Evolutionary conservation across 2,888 invertebrate species (phyloP).

Genomic region (Scaptomyza caliginosa): DNA sequence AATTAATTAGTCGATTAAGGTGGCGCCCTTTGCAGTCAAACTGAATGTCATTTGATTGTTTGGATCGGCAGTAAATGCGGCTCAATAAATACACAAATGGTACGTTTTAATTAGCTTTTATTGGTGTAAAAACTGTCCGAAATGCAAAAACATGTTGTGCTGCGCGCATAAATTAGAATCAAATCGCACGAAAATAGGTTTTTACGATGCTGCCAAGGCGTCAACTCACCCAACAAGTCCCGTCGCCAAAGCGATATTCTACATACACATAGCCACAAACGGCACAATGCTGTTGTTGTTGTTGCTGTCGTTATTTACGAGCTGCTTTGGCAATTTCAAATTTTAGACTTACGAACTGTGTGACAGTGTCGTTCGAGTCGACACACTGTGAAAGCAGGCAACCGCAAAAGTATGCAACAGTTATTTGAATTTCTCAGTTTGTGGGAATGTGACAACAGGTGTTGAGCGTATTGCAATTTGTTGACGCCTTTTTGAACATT

Average conservation of each 20-base stretch:
- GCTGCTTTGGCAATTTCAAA: constrained; percentile 56
- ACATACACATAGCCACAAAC: constrained; percentile 34
- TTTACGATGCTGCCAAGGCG: constrained; percentile 65
- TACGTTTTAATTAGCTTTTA: constrained; percentile 64
- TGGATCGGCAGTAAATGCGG: constrained; percentile 30
- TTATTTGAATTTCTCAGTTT: neutral
- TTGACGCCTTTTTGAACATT: neutral
- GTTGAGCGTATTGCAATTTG: neutral
- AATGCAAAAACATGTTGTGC: constrained; percentile 69
- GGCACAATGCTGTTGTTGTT: constrained; percentile 17
- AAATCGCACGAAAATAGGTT: constrained; percentile 70
- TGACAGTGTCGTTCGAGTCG: neutral
- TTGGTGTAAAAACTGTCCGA: constrained; percentile 67
- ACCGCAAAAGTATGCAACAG: constrained; percentile 62
- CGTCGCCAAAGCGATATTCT: constrained; percentile 25
- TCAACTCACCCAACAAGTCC: constrained; percentile 37
- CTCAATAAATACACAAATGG: constrained; percentile 61
- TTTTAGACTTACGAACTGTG: constrained; percentile 32
- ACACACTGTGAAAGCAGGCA: neutral
- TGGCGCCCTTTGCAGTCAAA: constrained; percentile 11
- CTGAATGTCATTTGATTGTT: constrained; percentile 38
- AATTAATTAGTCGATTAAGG: constrained; percentile 8
- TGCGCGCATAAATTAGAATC: constrained; percentile 72
- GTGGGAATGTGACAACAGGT: constrained; percentile 19
- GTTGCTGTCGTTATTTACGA: constrained; percentile 59